A percentile compares a stretch with the other conserved stretches of the same genome.
phyloP scores from a whole-genome alignment of 2,888 invertebrate genomes.

The Lasioglossum figueresi region DNA sequence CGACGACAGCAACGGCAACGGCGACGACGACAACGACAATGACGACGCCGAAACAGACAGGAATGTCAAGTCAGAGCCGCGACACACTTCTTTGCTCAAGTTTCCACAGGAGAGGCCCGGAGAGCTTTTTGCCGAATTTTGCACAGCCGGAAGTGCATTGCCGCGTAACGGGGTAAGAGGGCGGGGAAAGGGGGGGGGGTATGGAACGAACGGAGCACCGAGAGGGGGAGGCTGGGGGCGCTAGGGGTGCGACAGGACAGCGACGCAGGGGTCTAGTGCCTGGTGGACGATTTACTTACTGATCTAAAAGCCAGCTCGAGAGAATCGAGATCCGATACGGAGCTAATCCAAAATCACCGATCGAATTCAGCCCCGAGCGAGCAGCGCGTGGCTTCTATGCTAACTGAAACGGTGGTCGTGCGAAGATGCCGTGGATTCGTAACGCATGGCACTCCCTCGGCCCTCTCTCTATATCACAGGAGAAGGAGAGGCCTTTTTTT shows the following conservation, averaged over 20 bases:
- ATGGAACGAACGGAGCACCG: conserved; percentile 3
- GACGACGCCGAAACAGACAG: conserved; percentile 10
- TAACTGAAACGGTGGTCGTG: conserved; percentile 56
- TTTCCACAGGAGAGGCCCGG: conserved; percentile 28
- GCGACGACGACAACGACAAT: background rate
- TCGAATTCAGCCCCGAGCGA: conserved; percentile 30
- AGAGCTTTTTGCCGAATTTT: conserved; percentile 58
- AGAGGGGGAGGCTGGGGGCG: conserved; percentile 51
- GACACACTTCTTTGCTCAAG: conserved; percentile 36
- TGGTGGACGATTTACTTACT: conserved; percentile 74
- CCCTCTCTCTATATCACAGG: conserved; percentile 63
- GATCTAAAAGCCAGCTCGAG: conserved; percentile 66
- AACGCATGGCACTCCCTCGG: conserved; percentile 78
- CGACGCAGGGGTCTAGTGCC: conserved; percentile 75
- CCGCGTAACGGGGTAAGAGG: conserved; percentile 54
- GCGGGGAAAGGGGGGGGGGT: conserved; percentile 28
- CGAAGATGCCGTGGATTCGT: conserved; percentile 70
- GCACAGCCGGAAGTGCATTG: conserved; percentile 73
- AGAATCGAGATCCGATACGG: conserved; percentile 56
- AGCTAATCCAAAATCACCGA: conserved; percentile 55
- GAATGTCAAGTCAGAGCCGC: conserved; percentile 45
- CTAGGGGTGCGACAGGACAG: conserved; percentile 66
- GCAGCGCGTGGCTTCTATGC: conserved; percentile 49
- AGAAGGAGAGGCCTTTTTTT: conserved; percentile 64
- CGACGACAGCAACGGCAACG: background rate